Base-by-base conservation (phyloP, 2,888 invertebrate genomes). In the Strigamia maritima region DNA sequence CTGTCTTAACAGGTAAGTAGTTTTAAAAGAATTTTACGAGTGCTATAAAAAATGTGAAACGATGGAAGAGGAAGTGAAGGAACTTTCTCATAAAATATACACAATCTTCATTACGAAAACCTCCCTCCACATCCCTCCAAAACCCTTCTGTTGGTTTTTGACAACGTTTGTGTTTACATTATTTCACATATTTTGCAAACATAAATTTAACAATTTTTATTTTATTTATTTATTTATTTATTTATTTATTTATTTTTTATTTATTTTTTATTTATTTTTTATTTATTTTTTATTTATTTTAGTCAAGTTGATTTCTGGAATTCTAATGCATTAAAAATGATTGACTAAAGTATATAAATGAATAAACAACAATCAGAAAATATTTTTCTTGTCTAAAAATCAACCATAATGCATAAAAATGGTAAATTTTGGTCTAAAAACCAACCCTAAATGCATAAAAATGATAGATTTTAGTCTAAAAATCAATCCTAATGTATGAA, bases 1-100 rank as follows among this genome's bases (percentile, higher is more conserved):
- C 70, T n/a, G 26, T 70, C 70, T 70, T 70, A 70, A 70, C 70
- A 70, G 70, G 70, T 70, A 70, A 70, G 70, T 70, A 70, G 70
- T 70, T 70, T 70, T 70, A 70, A 65, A 70, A 70, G 70, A 70
- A 70, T 70, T 70, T 70, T 70, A 70, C n/a, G 70, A 28, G 70
- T 12, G 26, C 14, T 12, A 70, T 28, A 70, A 70, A 70, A 70
- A 54, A 54, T 54, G 54, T 54, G 54, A 54, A 54, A 35, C 35
- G 35, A 35, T 35, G 35, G 35, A 35, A 44, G 44, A 44, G 54
- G 54, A 54, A 70, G 70, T 26, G 28, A 70, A 26, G 70, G 14
- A 26, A 26, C 26, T 14, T 28, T 70, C 70, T 70, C 70, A 70
- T 70, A 70, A 70, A 70, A 70, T 28, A 70, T 70, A 70, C 70